Evolutionary conservation across 2,113 vertebrate species (phyloP), one percentile per base, ranked within the genome.

Genomic region (Pteruthius melanotis): DNA sequence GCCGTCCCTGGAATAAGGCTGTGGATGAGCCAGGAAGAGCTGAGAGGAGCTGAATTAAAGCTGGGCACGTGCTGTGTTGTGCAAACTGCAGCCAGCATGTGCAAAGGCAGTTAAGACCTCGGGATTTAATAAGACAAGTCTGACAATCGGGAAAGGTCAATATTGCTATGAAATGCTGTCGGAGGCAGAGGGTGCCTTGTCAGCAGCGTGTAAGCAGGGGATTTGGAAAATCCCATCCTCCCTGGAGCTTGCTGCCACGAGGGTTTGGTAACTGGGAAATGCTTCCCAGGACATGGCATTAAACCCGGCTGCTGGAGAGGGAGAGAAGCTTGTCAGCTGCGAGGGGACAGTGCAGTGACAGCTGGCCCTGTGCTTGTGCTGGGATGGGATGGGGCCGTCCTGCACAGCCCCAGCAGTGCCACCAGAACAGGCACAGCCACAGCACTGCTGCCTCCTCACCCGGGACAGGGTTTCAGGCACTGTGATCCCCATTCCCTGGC

Each of bases 61-160:
- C 97, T 87, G 92, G 94, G 35, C 95, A 94, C 66, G 83, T 94
- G 96, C 91, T 92, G 16, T 7, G 88, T 14, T 95, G 91, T 97
- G 95, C 96, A 93, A 93, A 86, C 97, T 50, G 54, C 89, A 71
- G 90, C 52, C 95, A 57, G 91, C 21, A 39, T 84, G 75, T 85
- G 95, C 94, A 95, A 87, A 91, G 59, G 82, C 95, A 77, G 89
- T 94, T 91, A 94, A 96, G 96, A 97, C 97, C 89, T 96, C 19
- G 61, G 97, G 95, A 94, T 96, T 96, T 84, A 95, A 89, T 66
- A 70, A 83, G 97, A 92, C 96, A 84, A 89, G 91, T 71, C 45
- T 96, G 95, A 97, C 91, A 86, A 94, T 42, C 4, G 4, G 91
- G 18, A 97, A 98, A 98, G 97, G 97, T 98, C 98, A 96, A 70